Conservation (phyloP, 2,797 vertebrate genomes). For the Notamacropus eugenii region DNA sequence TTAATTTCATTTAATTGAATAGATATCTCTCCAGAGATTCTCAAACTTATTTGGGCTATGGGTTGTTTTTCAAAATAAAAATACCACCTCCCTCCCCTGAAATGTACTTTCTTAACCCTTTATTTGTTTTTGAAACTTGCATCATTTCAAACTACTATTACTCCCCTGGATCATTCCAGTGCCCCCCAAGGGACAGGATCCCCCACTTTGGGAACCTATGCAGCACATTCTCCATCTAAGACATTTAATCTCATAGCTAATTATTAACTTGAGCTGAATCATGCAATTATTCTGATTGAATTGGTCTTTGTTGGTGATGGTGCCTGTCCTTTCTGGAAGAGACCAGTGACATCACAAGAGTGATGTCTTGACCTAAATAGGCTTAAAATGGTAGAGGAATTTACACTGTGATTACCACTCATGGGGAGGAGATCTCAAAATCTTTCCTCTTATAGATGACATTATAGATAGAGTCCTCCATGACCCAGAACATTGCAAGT, state of each 20-base stretch:
- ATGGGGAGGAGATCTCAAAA: neutral
- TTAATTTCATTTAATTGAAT: neutral
- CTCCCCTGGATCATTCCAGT: too few species aligned
- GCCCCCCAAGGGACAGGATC: accelerated
- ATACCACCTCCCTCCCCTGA: too few species aligned
- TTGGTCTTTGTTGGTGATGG: neutral
- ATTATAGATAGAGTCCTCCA: neutral
- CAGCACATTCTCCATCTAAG: too few species aligned
- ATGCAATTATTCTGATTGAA: neutral
- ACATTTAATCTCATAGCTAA: neutral
- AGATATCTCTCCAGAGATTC: neutral
- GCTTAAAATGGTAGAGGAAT: neutral
- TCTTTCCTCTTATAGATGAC: neutral
- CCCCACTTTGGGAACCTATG: too few species aligned
- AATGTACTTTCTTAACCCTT: too few species aligned
- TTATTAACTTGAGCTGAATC: neutral
- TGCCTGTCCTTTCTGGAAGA: too few species aligned
- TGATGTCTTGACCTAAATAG: too few species aligned
- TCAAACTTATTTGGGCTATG: too few species aligned
- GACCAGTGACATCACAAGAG: too few species aligned
- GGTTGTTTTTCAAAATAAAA: too few species aligned
- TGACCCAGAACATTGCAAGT: neutral
- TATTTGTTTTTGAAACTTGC: too few species aligned
- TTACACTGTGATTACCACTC: neutral
- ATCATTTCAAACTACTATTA: too few species aligned